phyloP scores from a whole-genome alignment of 2,797 vertebrate species.

The Centropyge bicolor region DNA sequence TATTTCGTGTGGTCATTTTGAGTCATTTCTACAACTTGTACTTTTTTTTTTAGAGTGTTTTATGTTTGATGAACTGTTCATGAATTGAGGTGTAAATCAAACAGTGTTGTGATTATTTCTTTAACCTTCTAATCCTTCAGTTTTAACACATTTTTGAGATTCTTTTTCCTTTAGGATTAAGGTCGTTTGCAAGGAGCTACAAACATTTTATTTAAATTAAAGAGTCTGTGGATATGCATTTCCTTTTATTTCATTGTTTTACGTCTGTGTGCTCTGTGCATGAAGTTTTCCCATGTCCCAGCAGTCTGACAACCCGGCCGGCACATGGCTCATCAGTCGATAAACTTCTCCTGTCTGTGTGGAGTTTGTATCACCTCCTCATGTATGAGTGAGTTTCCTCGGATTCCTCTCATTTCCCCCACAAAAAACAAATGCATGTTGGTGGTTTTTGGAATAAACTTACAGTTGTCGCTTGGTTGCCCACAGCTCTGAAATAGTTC shows the following conservation, averaged over 20 bases:
- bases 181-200: too few species aligned
- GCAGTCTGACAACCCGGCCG: neutral
- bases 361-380: constrained; percentile 22
- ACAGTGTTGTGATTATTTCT: neutral
- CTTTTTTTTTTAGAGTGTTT: neutral
- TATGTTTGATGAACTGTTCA: neutral
- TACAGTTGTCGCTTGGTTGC: neutral
- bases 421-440: constrained; percentile 1
- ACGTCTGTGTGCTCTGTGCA: neutral
- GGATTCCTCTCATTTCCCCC: neutral
- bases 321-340: constrained; percentile 8
- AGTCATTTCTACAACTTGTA: neutral
- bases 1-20: neutral
- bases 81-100: neutral
- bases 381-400: constrained; percentile 20
- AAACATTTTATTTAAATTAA: neutral
- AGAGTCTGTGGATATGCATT: rapidly evolving
- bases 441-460: neutral
- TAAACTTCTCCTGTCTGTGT: neutral
- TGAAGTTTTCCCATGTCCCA: neutral
- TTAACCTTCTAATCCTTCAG: neutral
- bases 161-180: neutral
- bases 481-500: neutral
- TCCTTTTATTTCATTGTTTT: neutral
- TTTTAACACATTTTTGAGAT: neutral